phyloP scores from a whole-genome alignment of 2,797 vertebrate species.

The Microctenopoma steveboyesi region DNA sequence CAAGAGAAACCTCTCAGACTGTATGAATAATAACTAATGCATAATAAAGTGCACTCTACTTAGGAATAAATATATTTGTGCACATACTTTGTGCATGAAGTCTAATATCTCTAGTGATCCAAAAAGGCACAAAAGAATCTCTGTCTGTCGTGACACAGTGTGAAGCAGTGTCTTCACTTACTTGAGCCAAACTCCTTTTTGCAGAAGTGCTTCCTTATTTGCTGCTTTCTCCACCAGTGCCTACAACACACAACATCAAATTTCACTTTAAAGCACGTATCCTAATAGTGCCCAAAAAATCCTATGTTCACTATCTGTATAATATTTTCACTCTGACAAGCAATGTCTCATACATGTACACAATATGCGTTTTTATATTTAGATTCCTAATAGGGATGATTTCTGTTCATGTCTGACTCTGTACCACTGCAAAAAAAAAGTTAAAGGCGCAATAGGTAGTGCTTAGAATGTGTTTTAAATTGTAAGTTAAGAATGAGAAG shows the following conservation, averaged over 20 bases:
- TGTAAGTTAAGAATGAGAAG: slow-evolving; percentile 8
- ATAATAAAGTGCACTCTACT: not conserved
- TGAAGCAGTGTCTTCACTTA: slow-evolving; percentile 24
- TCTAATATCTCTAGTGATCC: not conserved
- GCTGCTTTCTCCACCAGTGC: slow-evolving; percentile 11
- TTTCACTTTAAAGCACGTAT: not conserved
- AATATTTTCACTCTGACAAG: not conserved
- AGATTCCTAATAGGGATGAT: not conserved
- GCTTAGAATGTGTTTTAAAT: slow-evolving; percentile 8
- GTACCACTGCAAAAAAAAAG: not conserved
- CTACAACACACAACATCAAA: slow-evolving; percentile 49
- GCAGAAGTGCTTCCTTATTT: slow-evolving; percentile 18
- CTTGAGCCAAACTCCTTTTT: slow-evolving; percentile 62
- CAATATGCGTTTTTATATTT: not conserved
- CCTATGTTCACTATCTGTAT: not conserved
- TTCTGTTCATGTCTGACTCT: not conserved
- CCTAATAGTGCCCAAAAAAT: not conserved
- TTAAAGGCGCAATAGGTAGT: not conserved
- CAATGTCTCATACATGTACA: not conserved
- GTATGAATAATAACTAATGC: no score
- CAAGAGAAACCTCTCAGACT: not conserved
- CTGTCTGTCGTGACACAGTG: not conserved
- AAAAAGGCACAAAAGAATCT: not conserved
- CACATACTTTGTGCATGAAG: not conserved
- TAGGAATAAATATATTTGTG: not conserved